Evolutionary conservation across 1,140 invertebrate species (phyloP).

Genomic region (Probaryconus sp.): DNA sequence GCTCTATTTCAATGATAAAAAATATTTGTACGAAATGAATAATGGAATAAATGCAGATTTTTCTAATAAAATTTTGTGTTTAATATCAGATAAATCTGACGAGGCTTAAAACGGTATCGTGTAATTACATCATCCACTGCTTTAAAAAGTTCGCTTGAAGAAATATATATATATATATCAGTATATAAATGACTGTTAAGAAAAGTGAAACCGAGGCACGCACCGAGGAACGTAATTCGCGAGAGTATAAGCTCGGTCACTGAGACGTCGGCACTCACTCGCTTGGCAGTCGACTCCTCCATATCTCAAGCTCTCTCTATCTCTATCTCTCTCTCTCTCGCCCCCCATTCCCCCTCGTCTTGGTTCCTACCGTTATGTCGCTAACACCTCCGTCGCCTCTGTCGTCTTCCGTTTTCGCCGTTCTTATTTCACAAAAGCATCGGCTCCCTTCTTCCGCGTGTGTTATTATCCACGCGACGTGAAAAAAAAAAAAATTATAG

Average conservation of each 20-base stretch:
- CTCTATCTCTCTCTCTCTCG: conserved; percentile 55
- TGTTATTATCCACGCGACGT: conserved; percentile 57
- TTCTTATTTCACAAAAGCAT: conserved; percentile 29
- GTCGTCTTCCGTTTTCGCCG: conserved; percentile 45
- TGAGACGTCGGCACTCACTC: conserved; percentile 71
- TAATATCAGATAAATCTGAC: no score
- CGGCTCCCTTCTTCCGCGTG: conserved; percentile 19
- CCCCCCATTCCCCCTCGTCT: conserved; percentile 65
- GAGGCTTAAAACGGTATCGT: no score
- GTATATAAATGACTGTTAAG: background rate
- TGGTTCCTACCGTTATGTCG: conserved; percentile 57
- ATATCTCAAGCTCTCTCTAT: no score
- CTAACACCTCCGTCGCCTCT: conserved; percentile 46
- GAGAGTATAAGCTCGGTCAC: conserved; percentile 73
- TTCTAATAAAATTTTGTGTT: no score
- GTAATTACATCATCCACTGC: no score
- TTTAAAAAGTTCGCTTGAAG: no score
- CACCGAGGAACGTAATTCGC: conserved; percentile 71
- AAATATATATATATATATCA: no score
- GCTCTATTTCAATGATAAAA: no score
- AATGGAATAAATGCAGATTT: no score
- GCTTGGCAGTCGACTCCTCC: conserved; percentile 44
- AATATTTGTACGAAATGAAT: no score
- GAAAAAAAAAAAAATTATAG: conserved; percentile 48
- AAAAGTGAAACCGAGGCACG: conserved; percentile 61